phyloP scores from a whole-genome alignment of 1,140 invertebrate genomes.

The Charaxes varanes region DNA sequence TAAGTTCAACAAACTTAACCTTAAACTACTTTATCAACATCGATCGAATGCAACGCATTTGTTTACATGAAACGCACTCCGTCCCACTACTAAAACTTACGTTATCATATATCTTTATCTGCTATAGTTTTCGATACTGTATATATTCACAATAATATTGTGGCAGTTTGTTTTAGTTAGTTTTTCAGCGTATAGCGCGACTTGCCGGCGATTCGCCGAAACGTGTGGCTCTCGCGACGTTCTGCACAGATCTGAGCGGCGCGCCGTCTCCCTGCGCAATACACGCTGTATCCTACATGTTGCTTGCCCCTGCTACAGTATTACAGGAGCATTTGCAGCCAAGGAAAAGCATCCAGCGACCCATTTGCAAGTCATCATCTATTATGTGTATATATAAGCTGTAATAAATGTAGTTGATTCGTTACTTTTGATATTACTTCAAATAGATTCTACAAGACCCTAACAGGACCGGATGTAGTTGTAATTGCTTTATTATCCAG shows the following conservation, averaged over 20 bases:
- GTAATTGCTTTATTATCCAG: too few relatives aligned
- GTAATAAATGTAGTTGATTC: too few relatives aligned
- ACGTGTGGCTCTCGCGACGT: constrained; percentile 34
- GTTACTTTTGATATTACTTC: too few relatives aligned
- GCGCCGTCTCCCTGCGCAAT: constrained; percentile 53
- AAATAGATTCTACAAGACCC: too few relatives aligned
- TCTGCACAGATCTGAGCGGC: constrained; percentile 37
- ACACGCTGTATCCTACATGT: constrained; percentile 9
- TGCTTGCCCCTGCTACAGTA: constrained; percentile 7
- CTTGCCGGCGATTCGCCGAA: constrained; percentile 17
- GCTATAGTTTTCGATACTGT: neutral
- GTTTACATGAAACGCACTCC: constrained; percentile 25
- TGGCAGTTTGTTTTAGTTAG: constrained; percentile 19
- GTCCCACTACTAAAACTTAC: neutral
- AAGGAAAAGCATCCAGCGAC: constrained; percentile 4
- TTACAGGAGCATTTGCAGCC: constrained; percentile 9
- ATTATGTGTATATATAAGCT: too few relatives aligned
- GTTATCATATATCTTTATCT: constrained; percentile 7
- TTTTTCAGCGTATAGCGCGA: constrained; percentile 36
- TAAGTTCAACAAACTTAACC: constrained; percentile 66
- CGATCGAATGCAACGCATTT: constrained; percentile 19
- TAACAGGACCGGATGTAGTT: too few relatives aligned
- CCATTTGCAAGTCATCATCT: too few relatives aligned
- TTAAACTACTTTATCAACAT: constrained; percentile 31
- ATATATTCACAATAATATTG: neutral